phyloP scores from a whole-genome alignment of 92 coral and sea anemone species.

The Epizoanthus illoricatus region DNA sequence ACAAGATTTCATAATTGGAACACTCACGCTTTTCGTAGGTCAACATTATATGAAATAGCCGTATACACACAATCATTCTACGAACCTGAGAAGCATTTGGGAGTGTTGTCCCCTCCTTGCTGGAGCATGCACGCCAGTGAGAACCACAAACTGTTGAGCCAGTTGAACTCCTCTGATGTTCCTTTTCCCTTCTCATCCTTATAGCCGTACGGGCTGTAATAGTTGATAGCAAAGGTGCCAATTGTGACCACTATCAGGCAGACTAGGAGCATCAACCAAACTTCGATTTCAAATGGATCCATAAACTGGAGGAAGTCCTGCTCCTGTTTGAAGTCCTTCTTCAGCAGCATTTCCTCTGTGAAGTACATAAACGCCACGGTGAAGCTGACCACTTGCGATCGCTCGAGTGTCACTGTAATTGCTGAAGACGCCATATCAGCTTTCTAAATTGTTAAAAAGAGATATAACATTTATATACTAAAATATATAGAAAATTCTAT shows the following conservation, averaged over 20 bases:
- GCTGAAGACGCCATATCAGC: constrained; percentile 76
- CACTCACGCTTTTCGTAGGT: background rate
- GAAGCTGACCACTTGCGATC: constrained; percentile 62
- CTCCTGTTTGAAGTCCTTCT: constrained; percentile 37
- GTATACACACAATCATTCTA: background rate
- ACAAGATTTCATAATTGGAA: too few species aligned
- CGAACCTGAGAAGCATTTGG: constrained; percentile 72
- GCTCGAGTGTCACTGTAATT: constrained; percentile 58
- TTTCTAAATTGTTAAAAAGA: constrained; percentile 30
- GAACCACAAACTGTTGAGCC: constrained; percentile 82
- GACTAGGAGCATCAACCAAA: constrained; percentile 76
- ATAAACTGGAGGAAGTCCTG: constrained; percentile 63
- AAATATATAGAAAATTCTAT: too few species aligned
- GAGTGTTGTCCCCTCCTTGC: constrained; percentile 89
- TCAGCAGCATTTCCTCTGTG: constrained; percentile 56
- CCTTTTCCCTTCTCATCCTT: constrained; percentile 64
- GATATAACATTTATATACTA: background rate
- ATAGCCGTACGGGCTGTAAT: constrained; percentile 79
- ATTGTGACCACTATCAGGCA: constrained; percentile 66
- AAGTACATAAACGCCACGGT: constrained; percentile 61
- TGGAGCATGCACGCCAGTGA: constrained; percentile 78
- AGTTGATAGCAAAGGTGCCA: constrained; percentile 57
- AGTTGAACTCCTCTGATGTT: constrained; percentile 63
- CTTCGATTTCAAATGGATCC: constrained; percentile 78
- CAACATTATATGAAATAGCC: background rate